Evolutionary conservation across 2,797 vertebrate species (phyloP).

Genomic region (Hippopotamyrus pictus): DNA sequence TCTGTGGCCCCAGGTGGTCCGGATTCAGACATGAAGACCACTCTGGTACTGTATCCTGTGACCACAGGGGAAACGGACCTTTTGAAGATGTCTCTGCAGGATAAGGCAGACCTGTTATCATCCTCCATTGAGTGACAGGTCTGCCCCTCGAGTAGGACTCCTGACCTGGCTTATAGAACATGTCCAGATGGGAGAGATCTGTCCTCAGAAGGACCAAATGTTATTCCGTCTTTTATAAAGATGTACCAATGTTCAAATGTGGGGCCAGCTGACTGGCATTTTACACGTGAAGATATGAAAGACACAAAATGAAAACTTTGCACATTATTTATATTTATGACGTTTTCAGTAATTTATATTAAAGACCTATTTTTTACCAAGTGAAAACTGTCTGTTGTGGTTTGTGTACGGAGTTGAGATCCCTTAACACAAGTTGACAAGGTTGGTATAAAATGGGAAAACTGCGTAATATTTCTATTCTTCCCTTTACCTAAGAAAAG

Average conservation of each 20-base stretch:
- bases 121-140: not conserved
- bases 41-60: not conserved
- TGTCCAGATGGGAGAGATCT: constrained; percentile 23
- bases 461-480: not conserved
- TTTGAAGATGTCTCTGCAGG: not conserved
- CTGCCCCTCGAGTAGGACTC: constrained; percentile 34
- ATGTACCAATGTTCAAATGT: constrained; percentile 60
- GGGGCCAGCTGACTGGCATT: constrained; percentile 65
- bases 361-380: constrained; percentile 93
- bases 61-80: not conserved
- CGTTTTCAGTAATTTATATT: constrained; percentile 97
- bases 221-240: constrained; percentile 82
- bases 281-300: constrained; percentile 69
- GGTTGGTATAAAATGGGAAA: not conserved
- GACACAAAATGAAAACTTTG: constrained; percentile 74
- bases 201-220: constrained; percentile 32
- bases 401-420: not conserved
- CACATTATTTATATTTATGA: constrained; percentile 96
- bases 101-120: not conserved
- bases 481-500: not conserved
- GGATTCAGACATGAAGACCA: not conserved
- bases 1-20: not conserved
- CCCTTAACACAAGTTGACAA: not conserved
- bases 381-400: constrained; percentile 31
- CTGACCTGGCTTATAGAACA: constrained; percentile 24